These are phyloP conservation scores for Pelosia muscerda DNA, from an alignment of 2,888 invertebrate species.

Conservation along the genomic window DNA sequence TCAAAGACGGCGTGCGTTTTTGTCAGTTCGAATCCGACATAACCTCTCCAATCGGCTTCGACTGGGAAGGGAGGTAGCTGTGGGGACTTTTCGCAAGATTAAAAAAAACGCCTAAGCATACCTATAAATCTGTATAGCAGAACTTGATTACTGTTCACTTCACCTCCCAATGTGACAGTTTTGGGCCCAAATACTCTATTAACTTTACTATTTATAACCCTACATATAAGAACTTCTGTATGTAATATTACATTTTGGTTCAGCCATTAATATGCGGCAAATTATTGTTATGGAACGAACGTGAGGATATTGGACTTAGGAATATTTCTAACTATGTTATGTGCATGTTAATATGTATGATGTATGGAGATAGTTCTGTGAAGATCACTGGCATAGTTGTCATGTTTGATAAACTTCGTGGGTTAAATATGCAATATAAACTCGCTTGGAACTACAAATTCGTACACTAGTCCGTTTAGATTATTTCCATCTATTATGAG, in stretches of 20 bases:
- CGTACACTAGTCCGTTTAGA: not conserved
- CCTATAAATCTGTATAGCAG: conserved; percentile 63
- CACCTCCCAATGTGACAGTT: conserved; percentile 63
- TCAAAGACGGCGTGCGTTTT: too few species aligned
- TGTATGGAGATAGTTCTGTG: conserved; percentile 16
- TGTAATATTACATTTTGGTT: conserved; percentile 31
- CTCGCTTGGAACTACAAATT: not conserved
- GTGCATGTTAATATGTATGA: conserved; percentile 22
- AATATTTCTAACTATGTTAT: conserved; percentile 21
- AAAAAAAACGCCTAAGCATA: too few species aligned
- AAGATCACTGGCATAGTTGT: conserved; percentile 14
- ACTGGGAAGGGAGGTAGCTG: too few species aligned
- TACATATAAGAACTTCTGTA: conserved; percentile 29
- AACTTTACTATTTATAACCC: conserved; percentile 47
- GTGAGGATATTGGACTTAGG: conserved; percentile 10
- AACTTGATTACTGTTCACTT: conserved; percentile 51
- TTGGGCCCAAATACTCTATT: conserved; percentile 47
- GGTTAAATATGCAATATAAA: conserved; percentile 10
- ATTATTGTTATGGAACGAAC: conserved; percentile 34
- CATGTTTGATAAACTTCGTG: conserved; percentile 3
- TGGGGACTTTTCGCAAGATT: too few species aligned
- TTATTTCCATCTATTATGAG: not conserved
- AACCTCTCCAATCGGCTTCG: too few species aligned
- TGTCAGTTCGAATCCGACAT: too few species aligned
- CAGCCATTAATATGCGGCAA: conserved; percentile 30